phyloP scores from a whole-genome alignment of 2,888 invertebrate species.

The Eilema griseolum region DNA sequence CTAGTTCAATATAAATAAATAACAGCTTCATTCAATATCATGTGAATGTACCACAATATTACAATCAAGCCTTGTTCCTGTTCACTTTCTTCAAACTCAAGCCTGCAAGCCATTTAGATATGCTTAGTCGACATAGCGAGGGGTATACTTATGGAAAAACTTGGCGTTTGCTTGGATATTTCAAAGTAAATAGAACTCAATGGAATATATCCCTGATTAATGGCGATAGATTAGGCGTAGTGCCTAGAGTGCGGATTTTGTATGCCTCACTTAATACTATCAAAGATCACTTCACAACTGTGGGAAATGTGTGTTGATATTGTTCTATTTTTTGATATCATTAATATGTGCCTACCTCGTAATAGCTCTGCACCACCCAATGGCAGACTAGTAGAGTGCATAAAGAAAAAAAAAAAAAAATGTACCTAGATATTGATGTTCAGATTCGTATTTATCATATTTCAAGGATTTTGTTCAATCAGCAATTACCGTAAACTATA shows the following conservation, averaged over 20 bases:
- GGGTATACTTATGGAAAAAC: constrained; percentile 49
- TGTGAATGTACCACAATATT: neutral
- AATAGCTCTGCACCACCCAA: too few relatives aligned
- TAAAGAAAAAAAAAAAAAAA: too few relatives aligned
- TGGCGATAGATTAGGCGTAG: constrained; percentile 70
- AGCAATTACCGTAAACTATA: neutral
- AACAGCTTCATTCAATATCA: neutral
- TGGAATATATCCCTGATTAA: constrained; percentile 74
- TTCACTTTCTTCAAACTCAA: constrained; percentile 7
- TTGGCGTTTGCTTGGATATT: constrained; percentile 46
- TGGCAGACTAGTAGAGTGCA: too few relatives aligned
- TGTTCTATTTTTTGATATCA: neutral
- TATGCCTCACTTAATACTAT: constrained; percentile 40
- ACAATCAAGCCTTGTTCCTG: constrained; percentile 13
- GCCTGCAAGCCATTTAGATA: constrained; percentile 55
- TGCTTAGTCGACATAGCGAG: constrained; percentile 37
- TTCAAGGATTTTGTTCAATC: neutral
- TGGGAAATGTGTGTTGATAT: constrained; percentile 23
- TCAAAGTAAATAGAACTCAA: constrained; percentile 61
- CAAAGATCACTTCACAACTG: constrained; percentile 41
- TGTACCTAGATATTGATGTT: too few relatives aligned
- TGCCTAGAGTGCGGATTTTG: constrained; percentile 56
- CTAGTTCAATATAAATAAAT: too few relatives aligned
- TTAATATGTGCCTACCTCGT: too few relatives aligned
- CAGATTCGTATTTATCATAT: too few relatives aligned